A percentile compares a stretch with the other conserved stretches of the same genome.
Evolutionary conservation across 2,797 vertebrate species (phyloP).

Genomic region (Gobio occitaniae): DNA sequence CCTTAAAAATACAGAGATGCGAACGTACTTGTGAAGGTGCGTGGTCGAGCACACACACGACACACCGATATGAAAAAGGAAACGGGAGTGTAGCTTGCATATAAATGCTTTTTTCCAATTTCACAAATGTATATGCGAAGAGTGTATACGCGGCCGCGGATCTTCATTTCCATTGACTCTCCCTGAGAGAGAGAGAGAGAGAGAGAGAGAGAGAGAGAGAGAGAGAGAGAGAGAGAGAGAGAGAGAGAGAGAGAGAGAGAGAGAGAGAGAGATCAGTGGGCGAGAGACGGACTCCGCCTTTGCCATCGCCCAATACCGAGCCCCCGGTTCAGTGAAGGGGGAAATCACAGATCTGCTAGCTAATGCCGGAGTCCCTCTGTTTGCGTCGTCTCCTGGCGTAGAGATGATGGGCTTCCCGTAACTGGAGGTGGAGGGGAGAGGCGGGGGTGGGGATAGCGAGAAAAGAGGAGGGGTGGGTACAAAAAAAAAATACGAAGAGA

Average conservation of each 20-base stretch:
- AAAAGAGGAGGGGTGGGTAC: constrained; percentile 60
- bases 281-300: constrained; percentile 71
- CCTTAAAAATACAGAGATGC: constrained; percentile 26
- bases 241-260: constrained; percentile 53
- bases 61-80: constrained; percentile 7
- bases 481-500: constrained; percentile 67
- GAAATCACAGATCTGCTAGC: constrained; percentile 62
- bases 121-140: constrained; percentile 70
- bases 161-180: constrained; percentile 69
- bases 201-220: too few relatives aligned
- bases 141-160: constrained; percentile 51
- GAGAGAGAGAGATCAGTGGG: constrained; percentile 43
- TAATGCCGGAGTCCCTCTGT: constrained; percentile 62
- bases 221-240: constrained; percentile 46
- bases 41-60: constrained; percentile 27
- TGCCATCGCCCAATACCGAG: constrained; percentile 62
- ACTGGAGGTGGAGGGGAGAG: constrained; percentile 78
- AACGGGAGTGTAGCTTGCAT: background rate
- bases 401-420: constrained; percentile 80
- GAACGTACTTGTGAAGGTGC: constrained; percentile 11
- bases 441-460: constrained; percentile 69
- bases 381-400: constrained; percentile 64
- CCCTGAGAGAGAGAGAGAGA: background rate
- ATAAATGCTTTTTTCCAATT: constrained; percentile 43
- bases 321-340: constrained; percentile 63